phyloP scores from a whole-genome alignment of 2,113 vertebrate genomes.

The Anas platyrhynchos region DNA sequence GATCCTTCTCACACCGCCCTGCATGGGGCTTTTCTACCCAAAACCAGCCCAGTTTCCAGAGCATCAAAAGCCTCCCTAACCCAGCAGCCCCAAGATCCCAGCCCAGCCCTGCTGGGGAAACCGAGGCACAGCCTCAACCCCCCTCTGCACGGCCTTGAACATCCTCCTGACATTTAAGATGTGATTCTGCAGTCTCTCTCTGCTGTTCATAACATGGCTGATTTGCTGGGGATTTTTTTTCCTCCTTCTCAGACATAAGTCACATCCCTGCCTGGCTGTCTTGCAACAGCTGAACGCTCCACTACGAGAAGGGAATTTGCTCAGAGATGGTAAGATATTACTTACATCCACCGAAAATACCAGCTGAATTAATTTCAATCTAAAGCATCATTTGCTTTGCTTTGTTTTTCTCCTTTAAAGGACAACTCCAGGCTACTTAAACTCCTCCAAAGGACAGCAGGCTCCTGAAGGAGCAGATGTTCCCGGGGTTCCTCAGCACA shows the following conservation, averaged over 20 bases:
- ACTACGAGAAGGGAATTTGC: background rate
- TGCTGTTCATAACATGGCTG: background rate
- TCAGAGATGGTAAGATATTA: background rate
- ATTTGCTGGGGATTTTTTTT: background rate
- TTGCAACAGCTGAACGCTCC: background rate
- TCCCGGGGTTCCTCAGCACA: background rate
- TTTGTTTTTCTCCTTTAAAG: constrained; percentile 8
- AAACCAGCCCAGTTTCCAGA: background rate
- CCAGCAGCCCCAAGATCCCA: background rate
- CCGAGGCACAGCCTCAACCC: background rate
- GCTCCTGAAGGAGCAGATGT: background rate
- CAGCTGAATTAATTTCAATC: constrained; percentile 34
- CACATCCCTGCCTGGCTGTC: background rate
- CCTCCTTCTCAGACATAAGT: background rate
- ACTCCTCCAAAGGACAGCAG: background rate
- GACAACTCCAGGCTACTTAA: background rate
- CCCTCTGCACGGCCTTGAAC: background rate
- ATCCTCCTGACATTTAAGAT: background rate
- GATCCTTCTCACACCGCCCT: fast-evolving
- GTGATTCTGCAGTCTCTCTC: background rate
- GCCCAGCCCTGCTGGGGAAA: fast-evolving
- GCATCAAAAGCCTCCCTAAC: background rate
- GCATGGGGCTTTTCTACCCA: background rate
- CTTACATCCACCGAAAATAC: background rate
- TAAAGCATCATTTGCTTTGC: background rate